phyloP scores from a whole-genome alignment of 1,140 invertebrate genomes.

The Drepana arcuata region DNA sequence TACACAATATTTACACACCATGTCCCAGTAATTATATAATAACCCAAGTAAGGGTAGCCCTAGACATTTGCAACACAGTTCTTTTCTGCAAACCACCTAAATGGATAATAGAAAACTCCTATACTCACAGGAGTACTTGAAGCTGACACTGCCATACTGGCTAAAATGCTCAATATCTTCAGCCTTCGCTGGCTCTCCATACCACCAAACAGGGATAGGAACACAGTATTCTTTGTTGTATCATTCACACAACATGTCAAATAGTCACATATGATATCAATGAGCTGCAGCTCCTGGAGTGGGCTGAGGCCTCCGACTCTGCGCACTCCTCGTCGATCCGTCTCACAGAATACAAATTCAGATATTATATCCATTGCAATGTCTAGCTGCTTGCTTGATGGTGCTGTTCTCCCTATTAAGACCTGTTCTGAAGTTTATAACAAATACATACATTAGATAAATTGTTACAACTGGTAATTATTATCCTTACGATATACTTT shows the following conservation, averaged over 20 bases:
- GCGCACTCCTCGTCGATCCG: conserved; percentile 76
- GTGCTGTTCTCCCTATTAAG: conserved; percentile 47
- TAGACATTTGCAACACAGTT: too few species aligned
- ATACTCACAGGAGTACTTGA: conserved; percentile 76
- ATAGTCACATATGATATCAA: conserved; percentile 83
- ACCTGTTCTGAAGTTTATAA: conserved; percentile 54
- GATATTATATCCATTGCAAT: conserved; percentile 83
- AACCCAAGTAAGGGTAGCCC: too few species aligned
- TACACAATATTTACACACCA: too few species aligned
- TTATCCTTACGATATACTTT: background rate
- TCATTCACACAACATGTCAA: conserved; percentile 79
- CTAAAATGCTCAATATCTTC: conserved; percentile 82
- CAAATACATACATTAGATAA: conserved; percentile 1
- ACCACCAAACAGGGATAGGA: conserved; percentile 83
- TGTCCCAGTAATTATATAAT: too few species aligned
- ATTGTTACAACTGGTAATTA: background rate
- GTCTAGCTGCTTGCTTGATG: conserved; percentile 63
- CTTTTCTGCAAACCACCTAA: too few species aligned
- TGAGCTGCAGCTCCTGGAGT: conserved; percentile 82
- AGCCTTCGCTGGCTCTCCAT: conserved; percentile 77
- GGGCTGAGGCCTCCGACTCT: conserved; percentile 71
- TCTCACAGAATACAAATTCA: conserved; percentile 87
- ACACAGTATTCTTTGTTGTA: conserved; percentile 84
- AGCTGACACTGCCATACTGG: conserved; percentile 83
- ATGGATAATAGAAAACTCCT: too few species aligned